Percentiles rank a stretch among this genome's conserved stretches.
Evolutionary conservation across 2,888 invertebrate species (phyloP).

Genomic region (Heteromurus nitidus): DNA sequence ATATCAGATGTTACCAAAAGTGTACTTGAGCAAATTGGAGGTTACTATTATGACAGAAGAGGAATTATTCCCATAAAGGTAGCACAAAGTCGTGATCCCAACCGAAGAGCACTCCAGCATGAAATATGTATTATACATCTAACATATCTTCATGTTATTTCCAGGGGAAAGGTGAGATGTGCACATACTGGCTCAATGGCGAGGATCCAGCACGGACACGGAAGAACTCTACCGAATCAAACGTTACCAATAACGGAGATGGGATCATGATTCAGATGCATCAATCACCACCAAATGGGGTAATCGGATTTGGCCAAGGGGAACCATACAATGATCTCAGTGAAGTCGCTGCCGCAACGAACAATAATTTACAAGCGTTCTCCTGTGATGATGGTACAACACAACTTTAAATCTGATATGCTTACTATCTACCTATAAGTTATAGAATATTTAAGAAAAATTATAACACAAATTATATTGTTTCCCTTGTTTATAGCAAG

Average conservation of each 20-base stretch:
- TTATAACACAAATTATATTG: too few species aligned
- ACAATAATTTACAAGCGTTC: constrained; percentile 46
- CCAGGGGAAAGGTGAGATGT: constrained; percentile 87
- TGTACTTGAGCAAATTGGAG: constrained; percentile 86
- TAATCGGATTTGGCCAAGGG: constrained; percentile 51
- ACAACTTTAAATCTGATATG: neutral
- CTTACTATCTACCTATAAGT: too few species aligned
- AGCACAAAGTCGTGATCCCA: neutral
- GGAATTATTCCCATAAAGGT: constrained; percentile 85
- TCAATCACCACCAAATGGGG: constrained; percentile 37
- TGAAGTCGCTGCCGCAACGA: constrained; percentile 37
- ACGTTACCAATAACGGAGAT: neutral
- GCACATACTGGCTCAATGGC: constrained; percentile 83
- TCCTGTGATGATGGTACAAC: constrained; percentile 45
- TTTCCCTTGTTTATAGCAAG: constrained; percentile 29
- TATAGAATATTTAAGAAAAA: too few species aligned
- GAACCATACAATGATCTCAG: constrained; percentile 51
- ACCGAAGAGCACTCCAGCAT: neutral
- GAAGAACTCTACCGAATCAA: constrained; percentile 62
- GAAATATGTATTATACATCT: too few species aligned
- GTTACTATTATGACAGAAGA: constrained; percentile 87
- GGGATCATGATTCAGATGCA: constrained; percentile 10
- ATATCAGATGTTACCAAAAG: constrained; percentile 88
- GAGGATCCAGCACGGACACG: constrained; percentile 76
- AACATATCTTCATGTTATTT: constrained; percentile 19